A percentile compares a stretch with the other conserved stretches of the same genome.
These are phyloP conservation scores for Lordiphosa clarofinis DNA, from an alignment of 1,140 invertebrate species.

Conservation along the genomic window DNA sequence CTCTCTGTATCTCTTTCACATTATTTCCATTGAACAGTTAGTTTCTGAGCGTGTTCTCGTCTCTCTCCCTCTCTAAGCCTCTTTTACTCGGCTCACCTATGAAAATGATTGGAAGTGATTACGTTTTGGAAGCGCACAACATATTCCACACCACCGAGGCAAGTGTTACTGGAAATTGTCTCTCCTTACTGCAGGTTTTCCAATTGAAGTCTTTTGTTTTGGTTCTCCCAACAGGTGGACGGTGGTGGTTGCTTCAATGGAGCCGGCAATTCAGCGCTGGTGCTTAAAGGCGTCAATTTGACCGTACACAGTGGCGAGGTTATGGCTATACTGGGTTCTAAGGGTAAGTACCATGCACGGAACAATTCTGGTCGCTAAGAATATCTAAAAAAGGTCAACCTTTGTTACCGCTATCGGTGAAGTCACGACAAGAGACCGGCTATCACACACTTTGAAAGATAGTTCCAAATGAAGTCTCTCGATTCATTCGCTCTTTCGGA, in stretches of 20 bases:
- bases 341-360: slow-evolving; percentile 82
- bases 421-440: too few relatives aligned
- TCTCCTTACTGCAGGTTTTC: slow-evolving; percentile 6
- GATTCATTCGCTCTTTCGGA: too few relatives aligned
- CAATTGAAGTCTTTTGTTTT: slow-evolving; percentile 33
- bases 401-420: too few relatives aligned
- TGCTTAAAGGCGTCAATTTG: slow-evolving; percentile 94
- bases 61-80: slow-evolving; percentile 23
- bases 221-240: slow-evolving; percentile 84
- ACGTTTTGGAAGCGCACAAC: slow-evolving; percentile 91
- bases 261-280: slow-evolving; percentile 88
- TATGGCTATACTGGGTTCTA: slow-evolving; percentile 93
- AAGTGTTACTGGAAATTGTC: slow-evolving; percentile 69
- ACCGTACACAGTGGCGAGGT: slow-evolving; percentile 94
- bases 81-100: slow-evolving; percentile 55
- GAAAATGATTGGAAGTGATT: slow-evolving; percentile 89
- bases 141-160: slow-evolving; percentile 94
- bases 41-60: slow-evolving; percentile 3
- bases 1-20: background rate
- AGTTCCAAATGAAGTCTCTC: too few relatives aligned
- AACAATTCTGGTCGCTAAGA: too few relatives aligned
- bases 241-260: slow-evolving; percentile 89
- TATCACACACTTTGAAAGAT: too few relatives aligned
- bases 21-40: background rate
- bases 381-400: too few relatives aligned